Evolutionary conservation across 2,113 vertebrate species (phyloP).

Genomic region (Pituophis catenifer): DNA sequence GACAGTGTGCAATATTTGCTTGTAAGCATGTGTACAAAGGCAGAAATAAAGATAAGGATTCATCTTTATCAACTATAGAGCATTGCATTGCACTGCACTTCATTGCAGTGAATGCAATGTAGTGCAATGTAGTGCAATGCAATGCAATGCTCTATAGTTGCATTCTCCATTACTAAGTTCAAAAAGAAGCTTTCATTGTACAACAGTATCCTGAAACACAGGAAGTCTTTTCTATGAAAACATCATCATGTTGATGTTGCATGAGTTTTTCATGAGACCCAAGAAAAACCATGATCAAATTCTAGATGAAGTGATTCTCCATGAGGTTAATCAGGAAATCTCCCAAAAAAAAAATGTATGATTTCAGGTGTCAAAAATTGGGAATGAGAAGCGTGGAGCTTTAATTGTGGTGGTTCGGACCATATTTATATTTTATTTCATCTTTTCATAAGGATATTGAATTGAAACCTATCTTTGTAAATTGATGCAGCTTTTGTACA

Average conservation of each 20-base stretch:
- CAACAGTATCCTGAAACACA: background rate
- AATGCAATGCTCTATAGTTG: background rate
- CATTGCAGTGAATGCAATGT: background rate
- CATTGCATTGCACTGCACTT: no score
- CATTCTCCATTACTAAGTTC: background rate
- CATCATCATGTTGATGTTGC: background rate
- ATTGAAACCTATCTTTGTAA: background rate
- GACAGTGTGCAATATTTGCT: background rate
- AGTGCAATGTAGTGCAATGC: no score
- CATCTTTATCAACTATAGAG: no score
- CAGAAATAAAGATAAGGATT: background rate
- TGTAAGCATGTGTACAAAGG: background rate
- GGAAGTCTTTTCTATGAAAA: background rate
- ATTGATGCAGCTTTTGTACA: background rate
- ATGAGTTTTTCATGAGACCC: background rate
- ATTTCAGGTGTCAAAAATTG: background rate
- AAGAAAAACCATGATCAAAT: background rate
- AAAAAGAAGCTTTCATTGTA: background rate
- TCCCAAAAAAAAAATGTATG: background rate
- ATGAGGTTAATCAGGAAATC: background rate
- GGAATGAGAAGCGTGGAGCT: background rate
- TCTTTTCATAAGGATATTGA: background rate
- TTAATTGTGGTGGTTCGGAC: background rate
- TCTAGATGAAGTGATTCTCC: background rate
- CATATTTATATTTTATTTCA: background rate